A percentile compares a stretch with the other conserved stretches of the same genome.
Conservation (phyloP, 2,113 vertebrate species). For the Urocolius indicus region DNA sequence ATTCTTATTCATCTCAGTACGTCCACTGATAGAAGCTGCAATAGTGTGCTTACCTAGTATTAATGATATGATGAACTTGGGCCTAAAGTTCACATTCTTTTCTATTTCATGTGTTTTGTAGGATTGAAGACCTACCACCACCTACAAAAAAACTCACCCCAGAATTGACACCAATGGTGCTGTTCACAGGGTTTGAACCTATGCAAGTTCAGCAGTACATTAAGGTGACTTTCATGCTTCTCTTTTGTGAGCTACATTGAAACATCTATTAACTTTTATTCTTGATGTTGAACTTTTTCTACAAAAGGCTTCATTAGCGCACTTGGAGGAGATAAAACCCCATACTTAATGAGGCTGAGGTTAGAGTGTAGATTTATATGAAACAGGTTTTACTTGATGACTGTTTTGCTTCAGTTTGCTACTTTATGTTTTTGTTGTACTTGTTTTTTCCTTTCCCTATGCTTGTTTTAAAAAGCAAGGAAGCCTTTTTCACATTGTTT, state of each 20-base stretch:
- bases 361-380: background rate
- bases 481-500: background rate
- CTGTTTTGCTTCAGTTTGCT: background rate
- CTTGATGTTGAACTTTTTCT: background rate
- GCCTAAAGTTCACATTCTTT: background rate
- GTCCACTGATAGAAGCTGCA: background rate
- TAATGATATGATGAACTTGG: background rate
- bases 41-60: background rate
- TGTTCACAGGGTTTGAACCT: slow-evolving; percentile 97
- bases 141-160: slow-evolving; percentile 90
- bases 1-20: background rate
- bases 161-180: slow-evolving; percentile 87
- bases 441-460: background rate
- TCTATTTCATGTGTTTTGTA: slow-evolving; percentile 51
- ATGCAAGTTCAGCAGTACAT: slow-evolving; percentile 90
- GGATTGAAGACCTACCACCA: slow-evolving; percentile 89
- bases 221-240: slow-evolving; percentile 81
- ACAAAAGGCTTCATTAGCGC: background rate
- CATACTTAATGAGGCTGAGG: background rate
- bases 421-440: background rate
- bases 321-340: background rate
- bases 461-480: background rate
- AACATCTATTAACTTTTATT: background rate
- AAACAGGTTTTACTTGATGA: background rate
- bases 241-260: background rate